A percentile compares a stretch with the other conserved stretches of the same genome.
Evolutionary conservation across 2,797 vertebrate species (phyloP).

Genomic region (Erethizon dorsatum): DNA sequence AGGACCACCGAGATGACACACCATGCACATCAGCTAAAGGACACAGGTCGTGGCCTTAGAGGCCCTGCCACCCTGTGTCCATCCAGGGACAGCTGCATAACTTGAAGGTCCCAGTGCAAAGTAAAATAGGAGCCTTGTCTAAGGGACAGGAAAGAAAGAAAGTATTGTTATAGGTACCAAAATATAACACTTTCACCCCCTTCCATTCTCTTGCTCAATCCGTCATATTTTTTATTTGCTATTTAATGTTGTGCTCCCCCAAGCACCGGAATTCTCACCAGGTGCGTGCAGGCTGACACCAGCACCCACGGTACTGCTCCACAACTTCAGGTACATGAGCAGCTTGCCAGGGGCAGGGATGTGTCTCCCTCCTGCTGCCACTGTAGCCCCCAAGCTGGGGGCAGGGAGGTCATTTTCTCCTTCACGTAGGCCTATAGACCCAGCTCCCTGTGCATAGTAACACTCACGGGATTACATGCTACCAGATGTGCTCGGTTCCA

Average conservation of each 20-base stretch:
- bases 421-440: background rate
- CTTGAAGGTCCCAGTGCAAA: background rate
- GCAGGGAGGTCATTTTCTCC: background rate
- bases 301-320: background rate
- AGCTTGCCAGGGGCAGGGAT: background rate
- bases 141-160: background rate
- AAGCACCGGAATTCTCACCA: background rate
- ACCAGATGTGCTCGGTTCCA: background rate
- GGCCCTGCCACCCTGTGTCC: background rate
- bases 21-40: background rate
- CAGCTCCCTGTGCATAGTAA: background rate
- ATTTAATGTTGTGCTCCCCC: background rate
- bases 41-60: background rate
- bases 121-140: background rate
- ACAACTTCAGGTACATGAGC: background rate
- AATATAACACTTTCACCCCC: background rate
- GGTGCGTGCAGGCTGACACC: background rate
- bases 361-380: background rate
- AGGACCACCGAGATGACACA: background rate
- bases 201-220: background rate
- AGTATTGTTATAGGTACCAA: background rate
- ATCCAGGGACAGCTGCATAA: background rate
- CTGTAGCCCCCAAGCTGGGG: background rate
- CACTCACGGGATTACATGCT: background rate
- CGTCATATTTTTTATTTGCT: conserved; percentile 11